Conservation (phyloP, 2,113 vertebrate genomes). For the Mustelus asterias region DNA sequence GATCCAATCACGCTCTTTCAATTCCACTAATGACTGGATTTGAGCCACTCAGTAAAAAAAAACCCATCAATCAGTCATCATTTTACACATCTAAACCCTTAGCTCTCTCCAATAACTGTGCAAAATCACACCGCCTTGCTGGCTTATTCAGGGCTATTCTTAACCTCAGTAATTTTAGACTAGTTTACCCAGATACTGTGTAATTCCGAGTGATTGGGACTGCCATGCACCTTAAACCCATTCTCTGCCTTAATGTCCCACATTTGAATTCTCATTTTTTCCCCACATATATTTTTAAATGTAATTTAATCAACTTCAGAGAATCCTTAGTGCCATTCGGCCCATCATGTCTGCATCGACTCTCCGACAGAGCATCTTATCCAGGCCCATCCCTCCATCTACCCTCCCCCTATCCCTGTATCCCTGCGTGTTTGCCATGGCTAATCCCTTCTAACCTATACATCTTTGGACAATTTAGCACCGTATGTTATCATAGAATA, state of each 20-base stretch:
- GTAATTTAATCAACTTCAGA: background rate
- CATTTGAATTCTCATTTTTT: background rate
- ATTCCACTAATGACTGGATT: background rate
- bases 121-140: background rate
- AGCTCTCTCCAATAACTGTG: background rate
- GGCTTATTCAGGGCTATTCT: background rate
- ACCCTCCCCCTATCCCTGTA: too few relatives aligned
- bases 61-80: background rate
- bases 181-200: background rate
- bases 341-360: too few relatives aligned
- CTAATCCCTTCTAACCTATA: too few relatives aligned
- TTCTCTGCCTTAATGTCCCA: background rate
- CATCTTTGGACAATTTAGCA: too few relatives aligned
- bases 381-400: too few relatives aligned
- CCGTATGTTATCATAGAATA: too few relatives aligned
- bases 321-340: too few relatives aligned
- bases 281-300: background rate
- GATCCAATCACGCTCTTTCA: background rate
- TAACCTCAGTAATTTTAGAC: background rate
- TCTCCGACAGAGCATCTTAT: too few relatives aligned
- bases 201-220: background rate
- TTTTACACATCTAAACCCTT: background rate
- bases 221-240: background rate
- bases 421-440: too few relatives aligned
- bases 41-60: background rate